Base-by-base conservation (phyloP, 2,113 vertebrate genomes). In the Thalassoma bifasciatum region DNA sequence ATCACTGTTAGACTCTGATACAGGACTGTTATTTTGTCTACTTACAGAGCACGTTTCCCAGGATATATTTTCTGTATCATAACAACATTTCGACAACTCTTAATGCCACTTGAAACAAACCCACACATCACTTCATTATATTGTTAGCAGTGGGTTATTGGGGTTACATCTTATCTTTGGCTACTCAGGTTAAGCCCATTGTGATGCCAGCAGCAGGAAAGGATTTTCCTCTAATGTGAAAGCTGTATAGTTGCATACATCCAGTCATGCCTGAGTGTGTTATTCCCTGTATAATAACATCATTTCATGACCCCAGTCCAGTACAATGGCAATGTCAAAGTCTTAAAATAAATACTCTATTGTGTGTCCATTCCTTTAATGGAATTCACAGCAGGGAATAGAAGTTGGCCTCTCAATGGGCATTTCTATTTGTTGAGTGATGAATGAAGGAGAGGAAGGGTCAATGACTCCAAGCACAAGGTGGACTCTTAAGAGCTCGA, bases 401-500 rank as follows among this genome's bases (percentile, higher is more conserved):
- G 51, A 84, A 57, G 53, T 16, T 1, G 68, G n/a, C n/a, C n/a
- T n/a, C n/a, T n/a, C n/a, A 42, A 34, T 10, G 3, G 76, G 72
- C 75, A 16, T 60, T 16, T 14, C 69, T 66, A 60, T 81, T 88
- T 77, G 81, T 68, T 75, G 77, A 82, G 77, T 66, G 66, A 75
- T 81, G 82, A 88, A 83, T 76, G 65, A 74, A 84, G 63, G 66
- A 61, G 78, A 61, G 47, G 74, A 74, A 59, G 76, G 81, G 85
- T 91, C 90, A 88, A 59, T 81, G 74, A 72, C 78, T 84, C 66
- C 42, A 79, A 90, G 75, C 60, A 72, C 49, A 67, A 77, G 75
- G 72, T 84, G 70, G 74, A 86, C 61, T 85, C 87, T 76, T 73
- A 77, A 75, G 71, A 79, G 77, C 68, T 34, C 24, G 52, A 19